Evolutionary conservation across 2,888 invertebrate genomes (phyloP), one percentile per base, ranked within the genome.

Genomic region (Plusia festucae): DNA sequence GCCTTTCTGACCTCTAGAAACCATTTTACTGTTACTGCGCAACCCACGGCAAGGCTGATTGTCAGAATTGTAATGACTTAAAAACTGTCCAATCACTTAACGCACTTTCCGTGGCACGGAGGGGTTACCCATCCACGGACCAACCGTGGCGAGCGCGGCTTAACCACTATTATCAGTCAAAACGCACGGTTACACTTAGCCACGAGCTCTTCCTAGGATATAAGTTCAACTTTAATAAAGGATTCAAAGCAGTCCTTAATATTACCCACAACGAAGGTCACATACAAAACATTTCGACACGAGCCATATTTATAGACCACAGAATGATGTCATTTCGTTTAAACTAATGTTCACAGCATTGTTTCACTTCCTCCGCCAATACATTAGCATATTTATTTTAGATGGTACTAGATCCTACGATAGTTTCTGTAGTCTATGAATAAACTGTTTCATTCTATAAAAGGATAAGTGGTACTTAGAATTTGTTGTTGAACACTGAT

Each of bases 381-480:
- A 56, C 44, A 76, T 77, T 79, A 65, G 30, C 79, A 79, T 76
- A 56, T 1, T n/a, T 51, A 16, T 69, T 71, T 57, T 68, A 58
- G 72, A 40, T 20, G 49, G 2, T 16, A 69, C 52, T 65, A 68
- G 77, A 79, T 77, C 40, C 3, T 51, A 52, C 22, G 79, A 77
- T 76, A 76, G 66, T 58, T 65, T 64, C 20, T 52, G 53, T 71
- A 61, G 57, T 60, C 56, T 56, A 59, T 49, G 56, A 67, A 61
- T 44, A 58, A n/a, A 24, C 30, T 18, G 55, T 49, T 62, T 32
- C 68, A 66, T 78, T 69, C 54, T 70, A 15, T 60, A 13, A 18
- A 73, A 54, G 61, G 74, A 60, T 76, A 60, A 62, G 40, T 34
- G 0, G 30, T 18, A 32, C 34, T 69, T 59, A 22, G 49, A 27